Percentiles rank a stretch among this genome's conserved stretches.
phyloP scores from a whole-genome alignment of 2,113 vertebrate species.

The Hippolais icterina region DNA sequence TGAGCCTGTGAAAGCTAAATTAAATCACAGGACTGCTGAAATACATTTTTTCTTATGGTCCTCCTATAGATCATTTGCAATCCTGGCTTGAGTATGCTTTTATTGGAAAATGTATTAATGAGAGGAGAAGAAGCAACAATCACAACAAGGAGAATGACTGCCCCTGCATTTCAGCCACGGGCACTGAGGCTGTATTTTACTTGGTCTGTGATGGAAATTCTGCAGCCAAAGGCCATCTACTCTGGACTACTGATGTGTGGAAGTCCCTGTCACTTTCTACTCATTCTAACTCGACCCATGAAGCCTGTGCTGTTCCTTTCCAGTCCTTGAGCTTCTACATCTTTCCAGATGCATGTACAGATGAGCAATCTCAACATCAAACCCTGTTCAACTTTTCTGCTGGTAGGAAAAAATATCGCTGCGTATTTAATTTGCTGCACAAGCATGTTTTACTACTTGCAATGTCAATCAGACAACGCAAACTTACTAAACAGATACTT shows the following conservation, averaged over 20 bases:
- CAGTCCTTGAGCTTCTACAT: background rate
- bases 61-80: background rate
- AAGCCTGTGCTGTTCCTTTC: background rate
- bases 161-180: background rate
- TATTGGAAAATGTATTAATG: background rate
- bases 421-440: background rate
- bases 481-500: background rate
- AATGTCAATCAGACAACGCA: background rate
- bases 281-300: background rate
- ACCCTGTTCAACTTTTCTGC: background rate
- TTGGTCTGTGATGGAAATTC: background rate
- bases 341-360: background rate
- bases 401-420: background rate
- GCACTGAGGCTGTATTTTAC: background rate
- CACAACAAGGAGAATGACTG: background rate
- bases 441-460: background rate
- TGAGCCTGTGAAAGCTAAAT: background rate
- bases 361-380: background rate
- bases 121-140: background rate
- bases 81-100: background rate
- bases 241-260: background rate
- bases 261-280: background rate
- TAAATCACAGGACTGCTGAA: background rate
- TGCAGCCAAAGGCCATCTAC: background rate
- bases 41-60: background rate